Base-by-base conservation (phyloP, 2,888 invertebrate species). In the Sericinus montela region DNA sequence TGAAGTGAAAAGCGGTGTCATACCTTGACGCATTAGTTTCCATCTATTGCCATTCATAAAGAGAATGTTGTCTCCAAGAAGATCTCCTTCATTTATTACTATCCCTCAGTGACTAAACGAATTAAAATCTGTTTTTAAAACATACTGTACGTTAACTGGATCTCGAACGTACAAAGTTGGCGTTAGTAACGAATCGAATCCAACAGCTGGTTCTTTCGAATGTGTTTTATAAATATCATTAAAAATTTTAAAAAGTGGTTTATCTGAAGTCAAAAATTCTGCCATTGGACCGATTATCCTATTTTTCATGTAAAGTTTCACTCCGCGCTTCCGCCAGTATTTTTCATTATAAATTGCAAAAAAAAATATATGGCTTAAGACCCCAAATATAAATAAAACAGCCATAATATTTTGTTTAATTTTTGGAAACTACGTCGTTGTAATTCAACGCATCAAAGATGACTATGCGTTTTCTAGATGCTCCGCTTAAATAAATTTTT, bases 1-100 rank as follows among this genome's bases (percentile, higher is more conserved):
- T 4, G 63, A 56, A 8, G 65, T 55, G 30, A 66, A 66, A 6
- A 63, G 34, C 1, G 64, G 64, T 5, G 61, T 58, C 51, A 62
- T 44, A 16, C 59, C 63, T 30, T 64, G 62, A 0, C 66, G 53
- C 8, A 64, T 34, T 0, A 63, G 50, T 32, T 50, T 59, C 66
- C 59, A 63, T 8, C 23, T 44, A 23, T 64, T 57, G 1, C 61
- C 63, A 29, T 55, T 42, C 15, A 55, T 52, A 10, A 34, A 45
- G 3, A 60, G 55, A 4, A 65, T 43, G 13, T 60, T 63, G 13
- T 50, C 35, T 5, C 52, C 40, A 3, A 43, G 38, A 0, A 52
- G 49, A n/a, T 62, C 66, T 6, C 34, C 41, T 2, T n/a, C 29
- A n/a, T 40, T 41, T 2, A 37, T 1, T 8, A 30, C 36, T 15